Conservation (phyloP, 2,113 vertebrate genomes). For the Notothenia coriiceps region DNA sequence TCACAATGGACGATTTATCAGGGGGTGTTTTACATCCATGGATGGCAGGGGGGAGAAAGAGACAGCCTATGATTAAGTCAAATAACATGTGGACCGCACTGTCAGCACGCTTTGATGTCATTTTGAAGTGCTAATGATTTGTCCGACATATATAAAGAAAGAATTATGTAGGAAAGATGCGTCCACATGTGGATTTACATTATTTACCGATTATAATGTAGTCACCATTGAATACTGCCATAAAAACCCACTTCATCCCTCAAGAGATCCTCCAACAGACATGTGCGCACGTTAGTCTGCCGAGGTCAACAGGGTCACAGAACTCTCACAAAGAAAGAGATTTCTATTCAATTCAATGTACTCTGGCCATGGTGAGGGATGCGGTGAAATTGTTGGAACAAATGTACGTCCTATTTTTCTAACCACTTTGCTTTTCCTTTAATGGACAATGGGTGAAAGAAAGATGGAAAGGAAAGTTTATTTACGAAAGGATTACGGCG, state of each 20-base stretch:
- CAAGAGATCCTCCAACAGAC: no score
- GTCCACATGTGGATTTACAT: background rate
- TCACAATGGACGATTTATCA: constrained; percentile 77
- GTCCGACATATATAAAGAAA: no score
- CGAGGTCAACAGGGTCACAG: no score
- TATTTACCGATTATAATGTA: background rate
- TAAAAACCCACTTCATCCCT: no score
- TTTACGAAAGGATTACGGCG: no score
- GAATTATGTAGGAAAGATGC: background rate
- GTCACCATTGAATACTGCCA: no score
- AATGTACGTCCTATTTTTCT: no score
- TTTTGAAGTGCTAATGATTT: constrained; percentile 3
- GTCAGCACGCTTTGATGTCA: constrained; percentile 15
- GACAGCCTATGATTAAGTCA: constrained; percentile 47
- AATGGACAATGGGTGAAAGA: no score
- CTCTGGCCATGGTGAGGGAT: background rate
- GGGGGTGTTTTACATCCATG: constrained; percentile 58
- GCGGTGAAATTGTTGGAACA: no score
- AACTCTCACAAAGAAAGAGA: background rate
- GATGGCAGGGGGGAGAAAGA: constrained; percentile 2
- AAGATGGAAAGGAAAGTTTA: no score
- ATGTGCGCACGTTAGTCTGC: no score
- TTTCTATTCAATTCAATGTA: background rate
- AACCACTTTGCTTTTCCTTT: no score
- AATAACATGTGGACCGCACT: constrained; percentile 37